Evolutionary conservation across 2,888 invertebrate species (phyloP).

Genomic region (Colostygia pectinataria): DNA sequence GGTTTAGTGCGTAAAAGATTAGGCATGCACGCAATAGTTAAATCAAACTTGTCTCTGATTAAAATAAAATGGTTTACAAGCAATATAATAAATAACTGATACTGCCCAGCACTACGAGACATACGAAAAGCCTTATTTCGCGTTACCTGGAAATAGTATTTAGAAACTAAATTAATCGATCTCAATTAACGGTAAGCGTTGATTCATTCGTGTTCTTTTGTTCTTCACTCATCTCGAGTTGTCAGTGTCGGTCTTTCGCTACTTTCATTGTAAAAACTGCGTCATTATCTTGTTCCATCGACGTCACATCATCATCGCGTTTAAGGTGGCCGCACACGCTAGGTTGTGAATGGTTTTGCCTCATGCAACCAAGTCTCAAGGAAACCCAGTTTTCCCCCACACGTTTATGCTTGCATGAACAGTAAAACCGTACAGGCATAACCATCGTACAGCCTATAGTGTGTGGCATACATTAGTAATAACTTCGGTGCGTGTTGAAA

Average conservation of each 20-base stretch:
- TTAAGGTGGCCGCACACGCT: too few species aligned
- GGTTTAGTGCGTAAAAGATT: conserved; percentile 55
- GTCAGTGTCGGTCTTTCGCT: conserved; percentile 53
- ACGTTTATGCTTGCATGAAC: too few species aligned
- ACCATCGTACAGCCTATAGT: too few species aligned
- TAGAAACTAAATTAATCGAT: conserved; percentile 76
- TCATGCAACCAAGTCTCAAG: too few species aligned
- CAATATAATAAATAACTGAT: conserved; percentile 33
- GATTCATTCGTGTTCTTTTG: conserved; percentile 54
- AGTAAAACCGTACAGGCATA: too few species aligned
- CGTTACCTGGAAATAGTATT: conserved; percentile 77
- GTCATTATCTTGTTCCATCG: background rate
- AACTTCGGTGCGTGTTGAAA: conserved; percentile 71
- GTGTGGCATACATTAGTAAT: too few species aligned
- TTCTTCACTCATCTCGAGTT: conserved; percentile 34
- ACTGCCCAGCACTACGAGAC: conserved; percentile 55
- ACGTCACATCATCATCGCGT: conserved; percentile 5
- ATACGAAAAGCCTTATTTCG: conserved; percentile 78
- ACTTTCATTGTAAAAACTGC: conserved; percentile 21
- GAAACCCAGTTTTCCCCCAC: too few species aligned
- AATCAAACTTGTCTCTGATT: conserved; percentile 49
- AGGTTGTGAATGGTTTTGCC: too few species aligned
- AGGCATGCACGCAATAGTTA: conserved; percentile 59
- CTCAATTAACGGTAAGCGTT: conserved; percentile 78
- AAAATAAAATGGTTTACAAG: too few species aligned